Percentiles rank a stretch among this genome's conserved stretches.
Evolutionary conservation across 1,140 invertebrate species (phyloP).

Genomic region (Argopecten irradians): DNA sequence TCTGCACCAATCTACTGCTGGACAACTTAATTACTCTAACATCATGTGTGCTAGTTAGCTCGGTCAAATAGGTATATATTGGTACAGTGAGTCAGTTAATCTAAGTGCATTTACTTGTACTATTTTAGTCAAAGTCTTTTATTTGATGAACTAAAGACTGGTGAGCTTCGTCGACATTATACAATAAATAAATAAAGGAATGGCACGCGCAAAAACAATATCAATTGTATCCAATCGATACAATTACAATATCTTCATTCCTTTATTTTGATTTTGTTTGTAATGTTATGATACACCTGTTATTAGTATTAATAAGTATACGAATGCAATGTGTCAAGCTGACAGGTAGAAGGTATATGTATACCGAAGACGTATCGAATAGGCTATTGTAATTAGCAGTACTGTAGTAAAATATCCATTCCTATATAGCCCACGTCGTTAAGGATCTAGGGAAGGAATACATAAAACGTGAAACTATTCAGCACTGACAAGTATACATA

Average conservation of each 20-base stretch:
- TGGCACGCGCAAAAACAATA: too few species aligned
- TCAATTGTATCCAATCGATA: too few species aligned
- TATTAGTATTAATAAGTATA: too few species aligned
- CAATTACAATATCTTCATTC: too few species aligned
- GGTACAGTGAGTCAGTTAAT: background rate
- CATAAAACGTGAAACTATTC: too few species aligned
- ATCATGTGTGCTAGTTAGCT: background rate
- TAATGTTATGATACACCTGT: too few species aligned
- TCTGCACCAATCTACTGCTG: background rate
- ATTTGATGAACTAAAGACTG: background rate
- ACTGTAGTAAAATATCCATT: background rate
- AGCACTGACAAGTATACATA: too few species aligned
- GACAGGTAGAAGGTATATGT: background rate
- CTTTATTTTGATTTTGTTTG: too few species aligned
- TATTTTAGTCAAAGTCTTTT: background rate
- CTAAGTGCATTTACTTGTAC: background rate
- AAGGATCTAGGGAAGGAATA: background rate
- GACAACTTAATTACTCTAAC: background rate
- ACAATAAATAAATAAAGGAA: too few species aligned
- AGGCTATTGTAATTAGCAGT: background rate
- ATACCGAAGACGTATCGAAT: background rate
- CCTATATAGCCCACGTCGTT: background rate
- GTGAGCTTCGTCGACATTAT: too few species aligned
- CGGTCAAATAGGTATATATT: background rate
- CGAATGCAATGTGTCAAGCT: background rate